These are phyloP conservation scores for Mesorhabditis spiculigera DNA, from an alignment of 2,888 invertebrate genomes.

Conservation along the genomic window DNA sequence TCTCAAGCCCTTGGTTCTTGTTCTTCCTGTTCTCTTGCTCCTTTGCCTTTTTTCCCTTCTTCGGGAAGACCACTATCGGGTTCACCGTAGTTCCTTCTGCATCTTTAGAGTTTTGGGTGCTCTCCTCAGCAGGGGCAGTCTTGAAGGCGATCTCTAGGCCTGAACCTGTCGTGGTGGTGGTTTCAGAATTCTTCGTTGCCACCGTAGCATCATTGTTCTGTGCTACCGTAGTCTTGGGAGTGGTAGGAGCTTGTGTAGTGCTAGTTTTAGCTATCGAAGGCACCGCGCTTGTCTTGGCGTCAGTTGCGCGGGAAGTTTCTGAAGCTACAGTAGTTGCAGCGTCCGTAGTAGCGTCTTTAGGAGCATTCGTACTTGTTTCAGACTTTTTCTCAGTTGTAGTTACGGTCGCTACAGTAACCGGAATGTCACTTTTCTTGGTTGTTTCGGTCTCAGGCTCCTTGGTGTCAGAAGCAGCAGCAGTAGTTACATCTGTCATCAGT, in stretches of 20 bases:
- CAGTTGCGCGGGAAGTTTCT: neutral
- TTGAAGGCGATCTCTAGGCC: slow-evolving; percentile 1
- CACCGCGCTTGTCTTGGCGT: too few species aligned
- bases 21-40: neutral
- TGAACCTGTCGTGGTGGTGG: neutral
- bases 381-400: neutral
- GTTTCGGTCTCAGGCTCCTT: neutral
- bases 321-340: neutral
- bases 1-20: neutral
- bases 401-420: neutral
- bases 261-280: neutral
- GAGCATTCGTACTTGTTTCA: neutral
- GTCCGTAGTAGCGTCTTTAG: neutral
- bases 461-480: too few species aligned
- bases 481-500: too few species aligned
- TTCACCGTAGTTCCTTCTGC: neutral
- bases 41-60: neutral
- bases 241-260: neutral
- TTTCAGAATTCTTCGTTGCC: neutral
- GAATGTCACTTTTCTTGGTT: neutral
- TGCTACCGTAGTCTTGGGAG: neutral
- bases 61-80: neutral
- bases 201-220: neutral
- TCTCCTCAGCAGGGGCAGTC: neutral
- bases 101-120: neutral